A percentile compares a stretch with the other conserved stretches of the same genome.
phyloP scores from a whole-genome alignment of 2,113 vertebrate species.

The Poicephalus gulielmi region DNA sequence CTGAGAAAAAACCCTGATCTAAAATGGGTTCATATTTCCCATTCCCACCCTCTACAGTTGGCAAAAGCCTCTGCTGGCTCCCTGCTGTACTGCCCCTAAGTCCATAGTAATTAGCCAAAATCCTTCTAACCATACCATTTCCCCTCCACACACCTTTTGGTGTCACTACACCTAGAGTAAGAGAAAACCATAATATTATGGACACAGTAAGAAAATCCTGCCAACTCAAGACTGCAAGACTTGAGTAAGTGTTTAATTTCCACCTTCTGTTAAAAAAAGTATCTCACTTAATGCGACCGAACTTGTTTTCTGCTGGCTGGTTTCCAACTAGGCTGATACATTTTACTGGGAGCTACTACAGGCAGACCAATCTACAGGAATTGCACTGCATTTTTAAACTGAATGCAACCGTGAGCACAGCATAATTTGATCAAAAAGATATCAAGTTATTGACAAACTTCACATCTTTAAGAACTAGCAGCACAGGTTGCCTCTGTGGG shows the following conservation, averaged over 20 bases:
- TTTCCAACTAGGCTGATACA: not conserved
- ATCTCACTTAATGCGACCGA: not conserved
- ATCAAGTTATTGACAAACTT: not conserved
- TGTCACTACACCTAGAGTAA: not conserved
- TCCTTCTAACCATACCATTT: not conserved
- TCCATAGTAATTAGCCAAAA: not conserved
- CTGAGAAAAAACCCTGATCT: not conserved
- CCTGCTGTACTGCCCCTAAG: not conserved
- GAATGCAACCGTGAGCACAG: not conserved
- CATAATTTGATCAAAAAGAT: not conserved
- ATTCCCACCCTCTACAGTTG: not conserved
- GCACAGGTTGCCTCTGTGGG: not conserved
- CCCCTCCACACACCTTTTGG: not conserved
- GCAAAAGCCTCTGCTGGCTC: not conserved
- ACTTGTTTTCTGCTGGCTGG: not conserved
- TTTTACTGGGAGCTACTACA: not conserved
- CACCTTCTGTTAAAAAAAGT: slow-evolving; percentile 25
- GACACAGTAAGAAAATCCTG: not conserved
- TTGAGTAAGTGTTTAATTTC: slow-evolving; percentile 66
- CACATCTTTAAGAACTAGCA: not conserved
- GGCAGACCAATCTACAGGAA: not conserved
- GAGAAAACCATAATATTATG: not conserved
- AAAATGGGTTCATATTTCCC: not conserved
- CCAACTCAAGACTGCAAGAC: not conserved
- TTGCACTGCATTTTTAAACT: not conserved